Evolutionary conservation across 2,888 invertebrate genomes (phyloP).

Genomic region (Gari tellinella): DNA sequence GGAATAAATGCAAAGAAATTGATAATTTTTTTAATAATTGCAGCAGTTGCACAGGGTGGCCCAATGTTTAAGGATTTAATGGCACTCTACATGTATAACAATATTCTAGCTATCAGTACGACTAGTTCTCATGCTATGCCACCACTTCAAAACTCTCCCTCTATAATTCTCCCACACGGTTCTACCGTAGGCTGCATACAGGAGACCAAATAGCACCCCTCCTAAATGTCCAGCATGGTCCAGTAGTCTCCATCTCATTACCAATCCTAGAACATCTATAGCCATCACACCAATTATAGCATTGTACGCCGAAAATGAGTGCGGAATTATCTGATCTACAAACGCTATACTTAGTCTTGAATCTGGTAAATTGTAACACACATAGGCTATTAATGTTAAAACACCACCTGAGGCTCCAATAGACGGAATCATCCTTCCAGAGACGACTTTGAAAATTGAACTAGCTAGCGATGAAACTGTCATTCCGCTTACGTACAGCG

Average conservation of each 20-base stretch:
- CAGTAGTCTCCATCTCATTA: conserved; percentile 92
- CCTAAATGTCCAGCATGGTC: conserved; percentile 99
- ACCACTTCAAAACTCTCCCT: no score
- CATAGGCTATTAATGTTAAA: conserved; percentile 94
- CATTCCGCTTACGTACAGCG: conserved; percentile 94
- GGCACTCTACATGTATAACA: no score
- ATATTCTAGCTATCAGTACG: no score
- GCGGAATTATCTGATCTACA: conserved; percentile 89
- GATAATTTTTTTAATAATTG: no score
- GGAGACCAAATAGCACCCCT: conserved; percentile 94
- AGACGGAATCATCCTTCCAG: conserved; percentile 90
- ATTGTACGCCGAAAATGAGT: conserved; percentile 92
- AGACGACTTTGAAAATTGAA: conserved; percentile 90
- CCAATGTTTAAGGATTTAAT: no score
- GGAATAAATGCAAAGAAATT: no score
- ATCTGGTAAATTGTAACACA: conserved; percentile 95
- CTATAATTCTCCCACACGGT: no score
- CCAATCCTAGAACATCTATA: no score
- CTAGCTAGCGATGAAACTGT: conserved; percentile 92
- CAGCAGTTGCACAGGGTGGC: no score
- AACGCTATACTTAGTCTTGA: conserved; percentile 95
- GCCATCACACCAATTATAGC: conserved; percentile 89
- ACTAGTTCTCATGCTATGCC: no score
- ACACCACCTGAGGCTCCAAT: conserved; percentile 99
- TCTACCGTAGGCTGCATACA: conserved; percentile 38